phyloP scores from a whole-genome alignment of 1,140 invertebrate species.

The Meloidogyne chitwoodi region DNA sequence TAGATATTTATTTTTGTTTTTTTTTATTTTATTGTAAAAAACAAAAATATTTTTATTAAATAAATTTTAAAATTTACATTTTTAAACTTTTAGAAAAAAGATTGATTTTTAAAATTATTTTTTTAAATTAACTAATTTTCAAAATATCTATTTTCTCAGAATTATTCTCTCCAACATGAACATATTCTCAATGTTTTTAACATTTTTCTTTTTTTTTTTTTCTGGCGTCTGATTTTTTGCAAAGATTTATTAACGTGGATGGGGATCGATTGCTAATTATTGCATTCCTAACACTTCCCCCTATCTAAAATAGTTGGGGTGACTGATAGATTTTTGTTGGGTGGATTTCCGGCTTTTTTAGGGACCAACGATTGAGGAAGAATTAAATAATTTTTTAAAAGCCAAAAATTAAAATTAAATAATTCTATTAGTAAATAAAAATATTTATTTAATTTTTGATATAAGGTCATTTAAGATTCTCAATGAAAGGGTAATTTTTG shows the following conservation, averaged over 20 bases:
- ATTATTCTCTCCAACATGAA: background rate
- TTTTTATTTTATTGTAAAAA: background rate
- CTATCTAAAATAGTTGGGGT: background rate
- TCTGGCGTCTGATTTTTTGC: background rate
- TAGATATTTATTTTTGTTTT: background rate
- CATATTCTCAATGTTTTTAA: background rate
- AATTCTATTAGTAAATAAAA: too few species aligned
- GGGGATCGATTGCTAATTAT: background rate
- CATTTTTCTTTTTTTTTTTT: background rate
- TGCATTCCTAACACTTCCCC: background rate
- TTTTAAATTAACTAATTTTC: background rate
- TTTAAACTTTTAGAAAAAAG: background rate
- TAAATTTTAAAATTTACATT: background rate
- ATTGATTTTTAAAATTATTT: too few species aligned
- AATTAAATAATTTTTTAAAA: background rate
- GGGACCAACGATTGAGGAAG: background rate
- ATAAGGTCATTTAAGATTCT: too few species aligned
- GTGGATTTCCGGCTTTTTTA: background rate
- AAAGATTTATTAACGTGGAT: background rate
- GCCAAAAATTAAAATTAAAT: background rate
- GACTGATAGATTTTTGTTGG: background rate
- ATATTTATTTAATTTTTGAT: too few species aligned
- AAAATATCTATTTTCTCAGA: background rate
- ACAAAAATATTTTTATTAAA: too few species aligned
- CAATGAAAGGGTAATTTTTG: too few species aligned